Evolutionary conservation across 2,888 invertebrate genomes (phyloP), one percentile per base, ranked within the genome.

Genomic region (Acrocyrtus sp.): DNA sequence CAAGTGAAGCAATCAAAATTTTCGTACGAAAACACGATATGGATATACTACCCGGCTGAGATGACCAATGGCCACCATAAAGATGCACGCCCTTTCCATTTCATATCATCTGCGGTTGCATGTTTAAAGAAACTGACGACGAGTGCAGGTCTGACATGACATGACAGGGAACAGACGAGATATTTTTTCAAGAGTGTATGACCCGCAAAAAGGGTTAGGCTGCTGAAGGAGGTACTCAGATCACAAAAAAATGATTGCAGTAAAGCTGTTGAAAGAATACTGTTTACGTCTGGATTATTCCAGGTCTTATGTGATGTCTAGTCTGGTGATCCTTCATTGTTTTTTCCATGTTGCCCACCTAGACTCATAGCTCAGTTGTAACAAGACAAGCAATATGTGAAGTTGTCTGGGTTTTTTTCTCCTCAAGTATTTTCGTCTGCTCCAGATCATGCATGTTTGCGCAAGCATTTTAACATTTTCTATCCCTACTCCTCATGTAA

Each of bases 91-190:
- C 29, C 15, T 12, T 56, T 5, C 39, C 56, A 8, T n/a, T 21
- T 26, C 60, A 60, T 54, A 68, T 65, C 65, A 65, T 62, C 54
- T 70, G 70, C 12, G 63, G 26, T 70, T 70, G 62, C 69, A 56
- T 69, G 69, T 41, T 45, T 19, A 48, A 51, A 61, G 45, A 57
- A 60, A 48, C 26, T 58, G 57, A 58, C 58, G 26, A 57, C 57
- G 50, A 70, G 50, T 62, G 63, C 62, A 50, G 56, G 54, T 69
- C 50, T 70, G 69, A 69, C 69, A 69, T 63, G 57, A 70, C 70
- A 70, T 63, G 70, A 70, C 63, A 63, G 70, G 27, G 56, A 70
- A 57, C 57, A 63, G 63, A 62, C 63, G 58, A 63, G 62, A 63
- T 60, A 61, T 50, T 51, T 60, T 51, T 58, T 58, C 47, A n/a